Conservation (phyloP, 2,888 invertebrate genomes). For the Meteorus cinctellus region DNA sequence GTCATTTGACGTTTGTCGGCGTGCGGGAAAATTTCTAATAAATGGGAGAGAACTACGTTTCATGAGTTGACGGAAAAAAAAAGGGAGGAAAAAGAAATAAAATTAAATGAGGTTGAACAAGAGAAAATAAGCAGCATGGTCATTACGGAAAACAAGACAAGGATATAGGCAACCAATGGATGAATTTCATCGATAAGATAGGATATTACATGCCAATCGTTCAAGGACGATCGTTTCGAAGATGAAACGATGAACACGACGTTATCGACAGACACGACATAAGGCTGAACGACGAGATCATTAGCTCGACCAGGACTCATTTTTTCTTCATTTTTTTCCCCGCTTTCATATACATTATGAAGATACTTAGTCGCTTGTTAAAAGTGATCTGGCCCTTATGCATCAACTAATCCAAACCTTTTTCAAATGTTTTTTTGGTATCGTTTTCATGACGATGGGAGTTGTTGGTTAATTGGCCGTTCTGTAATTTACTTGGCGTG, state of each 20-base stretch:
- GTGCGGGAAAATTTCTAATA: slow-evolving; percentile 12
- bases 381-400: slow-evolving; percentile 17
- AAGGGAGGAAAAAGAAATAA: background rate
- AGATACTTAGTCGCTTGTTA: slow-evolving; percentile 25
- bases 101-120: background rate
- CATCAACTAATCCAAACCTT: background rate
- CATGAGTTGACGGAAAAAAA: slow-evolving; percentile 1
- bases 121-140: background rate
- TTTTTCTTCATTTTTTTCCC: slow-evolving; percentile 47
- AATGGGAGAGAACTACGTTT: background rate
- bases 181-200: background rate
- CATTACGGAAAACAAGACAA: background rate
- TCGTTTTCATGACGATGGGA: background rate
- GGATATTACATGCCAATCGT: background rate
- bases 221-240: slow-evolving; percentile 38
- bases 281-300: slow-evolving; percentile 54
- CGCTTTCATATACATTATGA: slow-evolving; percentile 10
- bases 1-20: slow-evolving; percentile 8
- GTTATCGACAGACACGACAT: slow-evolving; percentile 33
- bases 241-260: slow-evolving; percentile 43
- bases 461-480: background rate
- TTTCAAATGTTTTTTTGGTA: background rate
- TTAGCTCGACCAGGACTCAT: slow-evolving; percentile 54
- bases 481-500: background rate
- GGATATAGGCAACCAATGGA: background rate